phyloP scores from a whole-genome alignment of 2,888 invertebrate genomes.

The Parapristionchus giblindavisi region DNA sequence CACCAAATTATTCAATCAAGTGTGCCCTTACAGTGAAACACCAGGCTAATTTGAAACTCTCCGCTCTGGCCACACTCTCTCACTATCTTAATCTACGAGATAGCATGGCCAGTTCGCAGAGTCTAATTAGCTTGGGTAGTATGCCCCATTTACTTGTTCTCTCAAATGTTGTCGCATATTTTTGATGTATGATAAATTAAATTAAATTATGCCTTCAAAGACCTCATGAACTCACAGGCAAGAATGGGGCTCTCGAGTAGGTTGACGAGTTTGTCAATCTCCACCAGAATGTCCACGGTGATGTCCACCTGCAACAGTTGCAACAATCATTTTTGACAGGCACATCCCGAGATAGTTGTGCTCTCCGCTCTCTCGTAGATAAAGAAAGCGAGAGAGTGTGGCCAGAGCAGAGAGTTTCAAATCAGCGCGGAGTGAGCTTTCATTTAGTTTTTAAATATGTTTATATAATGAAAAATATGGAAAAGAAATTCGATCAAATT shows the following conservation, averaged over 20 bases:
- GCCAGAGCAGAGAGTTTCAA: background rate
- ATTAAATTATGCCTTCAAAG: background rate
- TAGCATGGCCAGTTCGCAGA: too few species aligned
- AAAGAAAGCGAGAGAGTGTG: background rate
- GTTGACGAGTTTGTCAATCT: constrained; percentile 96
- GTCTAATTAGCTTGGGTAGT: too few species aligned
- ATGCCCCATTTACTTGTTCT: too few species aligned
- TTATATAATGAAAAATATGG: too few species aligned
- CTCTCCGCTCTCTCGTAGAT: background rate
- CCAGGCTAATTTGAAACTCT: too few species aligned
- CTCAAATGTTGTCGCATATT: too few species aligned
- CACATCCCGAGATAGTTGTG: background rate
- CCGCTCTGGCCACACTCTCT: too few species aligned
- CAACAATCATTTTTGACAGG: background rate
- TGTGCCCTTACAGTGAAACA: background rate
- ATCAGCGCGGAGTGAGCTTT: background rate
- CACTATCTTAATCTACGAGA: too few species aligned
- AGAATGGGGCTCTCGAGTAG: constrained; percentile 98
- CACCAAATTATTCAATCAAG: background rate
- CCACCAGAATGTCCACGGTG: constrained; percentile 91
- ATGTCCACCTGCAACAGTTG: constrained; percentile 81
- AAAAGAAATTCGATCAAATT: too few species aligned
- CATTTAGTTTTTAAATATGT: too few species aligned
- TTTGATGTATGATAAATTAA: too few species aligned
- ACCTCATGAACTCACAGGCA: constrained; percentile 82